Conservation (phyloP, 92 coral and sea anemone species). For the Porites divaricata region DNA sequence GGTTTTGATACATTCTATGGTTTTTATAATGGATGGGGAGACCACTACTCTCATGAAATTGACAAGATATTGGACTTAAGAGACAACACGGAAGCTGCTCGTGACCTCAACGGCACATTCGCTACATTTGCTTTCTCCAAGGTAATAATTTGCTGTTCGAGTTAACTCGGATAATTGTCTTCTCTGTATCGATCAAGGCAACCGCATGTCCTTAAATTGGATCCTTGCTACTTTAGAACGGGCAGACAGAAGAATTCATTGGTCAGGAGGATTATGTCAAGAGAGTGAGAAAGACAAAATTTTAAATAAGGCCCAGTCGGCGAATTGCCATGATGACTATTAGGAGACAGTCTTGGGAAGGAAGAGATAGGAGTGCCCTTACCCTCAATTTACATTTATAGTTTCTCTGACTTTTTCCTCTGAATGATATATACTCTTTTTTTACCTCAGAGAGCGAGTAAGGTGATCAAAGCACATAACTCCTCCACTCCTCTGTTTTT, state of each 20-base stretch:
- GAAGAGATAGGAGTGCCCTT: too few species aligned
- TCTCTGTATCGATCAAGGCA: too few species aligned
- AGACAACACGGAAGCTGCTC: conserved; percentile 57
- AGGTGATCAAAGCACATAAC: conserved; percentile 55
- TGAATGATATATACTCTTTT: not conserved
- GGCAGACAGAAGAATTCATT: too few species aligned
- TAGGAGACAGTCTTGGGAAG: too few species aligned
- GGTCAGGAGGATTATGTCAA: too few species aligned
- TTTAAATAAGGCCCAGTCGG: too few species aligned
- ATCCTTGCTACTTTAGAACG: too few species aligned
- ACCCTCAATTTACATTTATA: too few species aligned
- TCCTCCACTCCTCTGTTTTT: conserved; percentile 64
- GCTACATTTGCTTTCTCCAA: conserved; percentile 19
- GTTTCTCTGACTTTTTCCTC: not conserved
- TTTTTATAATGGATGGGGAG: conserved; percentile 57
- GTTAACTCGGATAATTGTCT: too few species aligned
- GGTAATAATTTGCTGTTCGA: not conserved
- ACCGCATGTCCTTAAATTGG: too few species aligned
- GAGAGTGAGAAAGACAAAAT: too few species aligned
- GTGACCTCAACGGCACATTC: conserved; percentile 29
- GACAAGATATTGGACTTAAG: conserved; percentile 56
- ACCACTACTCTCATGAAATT: conserved; percentile 52
- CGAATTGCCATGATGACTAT: too few species aligned
- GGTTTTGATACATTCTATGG: conserved; percentile 78
- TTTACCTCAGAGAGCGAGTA: conserved; percentile 55